A percentile compares a stretch with the other conserved stretches of the same genome.
These are phyloP conservation scores for Oeneis ivallda DNA, from an alignment of 2,888 invertebrate species.

Conservation along the genomic window DNA sequence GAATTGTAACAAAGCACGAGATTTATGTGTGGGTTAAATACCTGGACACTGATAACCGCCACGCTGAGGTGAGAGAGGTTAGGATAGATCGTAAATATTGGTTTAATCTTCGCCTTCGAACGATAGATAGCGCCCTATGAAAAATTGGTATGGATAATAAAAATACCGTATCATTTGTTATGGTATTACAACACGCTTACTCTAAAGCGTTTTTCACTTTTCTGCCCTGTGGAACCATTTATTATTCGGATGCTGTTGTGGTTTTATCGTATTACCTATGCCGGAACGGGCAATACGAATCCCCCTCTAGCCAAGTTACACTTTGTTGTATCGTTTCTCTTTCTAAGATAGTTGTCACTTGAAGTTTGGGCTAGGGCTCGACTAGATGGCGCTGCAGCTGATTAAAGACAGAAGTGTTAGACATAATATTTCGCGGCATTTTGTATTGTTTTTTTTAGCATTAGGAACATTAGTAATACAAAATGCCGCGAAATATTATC, in stretches of 20 bases:
- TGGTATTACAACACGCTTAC: slow-evolving; percentile 15
- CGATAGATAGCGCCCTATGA: slow-evolving; percentile 24
- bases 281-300: neutral
- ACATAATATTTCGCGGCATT: too few relatives aligned
- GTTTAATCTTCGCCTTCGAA: slow-evolving; percentile 33
- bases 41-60: slow-evolving; percentile 27
- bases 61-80: slow-evolving; percentile 41
- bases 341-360: too few relatives aligned
- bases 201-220: slow-evolving; percentile 16
- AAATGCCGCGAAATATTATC: too few relatives aligned
- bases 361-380: too few relatives aligned
- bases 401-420: too few relatives aligned
- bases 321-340: too few relatives aligned
- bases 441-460: too few relatives aligned
- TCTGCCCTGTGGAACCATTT: slow-evolving; percentile 6
- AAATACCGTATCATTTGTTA: slow-evolving; percentile 25
- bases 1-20: slow-evolving; percentile 16
- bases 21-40: slow-evolving; percentile 26
- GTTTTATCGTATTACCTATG: neutral
- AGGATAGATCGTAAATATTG: slow-evolving; percentile 41
- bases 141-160: slow-evolving; percentile 24
- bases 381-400: too few relatives aligned
- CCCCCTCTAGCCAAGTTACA: too few relatives aligned
- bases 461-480: too few relatives aligned
- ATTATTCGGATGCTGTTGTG: neutral